These are phyloP conservation scores for Thera obeliscata DNA, from an alignment of 2,888 invertebrate species.

Conservation along the genomic window DNA sequence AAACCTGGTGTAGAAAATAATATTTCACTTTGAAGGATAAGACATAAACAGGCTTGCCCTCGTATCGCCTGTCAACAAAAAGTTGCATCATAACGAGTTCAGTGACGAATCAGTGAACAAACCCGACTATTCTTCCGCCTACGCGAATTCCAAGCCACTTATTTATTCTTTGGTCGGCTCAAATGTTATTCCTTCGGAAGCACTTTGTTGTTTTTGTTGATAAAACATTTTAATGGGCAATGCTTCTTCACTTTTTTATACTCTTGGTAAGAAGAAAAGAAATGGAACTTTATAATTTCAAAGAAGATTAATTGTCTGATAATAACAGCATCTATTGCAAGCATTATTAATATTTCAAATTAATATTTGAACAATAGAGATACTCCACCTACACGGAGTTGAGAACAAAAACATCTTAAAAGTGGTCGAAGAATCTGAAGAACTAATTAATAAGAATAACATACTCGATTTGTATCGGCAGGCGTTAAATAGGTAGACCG, in stretches of 20 bases:
- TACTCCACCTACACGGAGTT: slow-evolving; percentile 27
- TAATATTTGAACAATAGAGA: background rate
- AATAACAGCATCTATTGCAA: background rate
- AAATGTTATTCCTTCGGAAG: slow-evolving; percentile 29
- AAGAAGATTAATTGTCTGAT: too few species aligned
- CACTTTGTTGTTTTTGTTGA: slow-evolving; percentile 26
- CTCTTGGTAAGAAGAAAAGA: background rate
- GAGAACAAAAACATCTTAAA: slow-evolving; percentile 21
- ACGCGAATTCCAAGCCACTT: slow-evolving; percentile 51
- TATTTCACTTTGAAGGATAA: background rate
- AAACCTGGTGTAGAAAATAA: background rate
- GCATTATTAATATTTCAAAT: background rate
- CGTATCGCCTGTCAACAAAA: slow-evolving; percentile 58
- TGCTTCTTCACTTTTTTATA: background rate
- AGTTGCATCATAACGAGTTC: slow-evolving; percentile 78
- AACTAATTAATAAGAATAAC: slow-evolving; percentile 11
- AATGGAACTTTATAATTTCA: too few species aligned
- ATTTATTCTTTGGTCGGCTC: slow-evolving; percentile 30
- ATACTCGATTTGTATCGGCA: background rate
- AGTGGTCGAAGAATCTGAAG: background rate
- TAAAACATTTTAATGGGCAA: slow-evolving; percentile 11
- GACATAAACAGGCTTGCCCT: slow-evolving; percentile 30
- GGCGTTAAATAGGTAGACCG: background rate
- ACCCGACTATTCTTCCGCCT: slow-evolving; percentile 75
- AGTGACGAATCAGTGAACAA: slow-evolving; percentile 72